phyloP scores from a whole-genome alignment of 2,888 invertebrate species.

The Nephrotoma appendiculata region DNA sequence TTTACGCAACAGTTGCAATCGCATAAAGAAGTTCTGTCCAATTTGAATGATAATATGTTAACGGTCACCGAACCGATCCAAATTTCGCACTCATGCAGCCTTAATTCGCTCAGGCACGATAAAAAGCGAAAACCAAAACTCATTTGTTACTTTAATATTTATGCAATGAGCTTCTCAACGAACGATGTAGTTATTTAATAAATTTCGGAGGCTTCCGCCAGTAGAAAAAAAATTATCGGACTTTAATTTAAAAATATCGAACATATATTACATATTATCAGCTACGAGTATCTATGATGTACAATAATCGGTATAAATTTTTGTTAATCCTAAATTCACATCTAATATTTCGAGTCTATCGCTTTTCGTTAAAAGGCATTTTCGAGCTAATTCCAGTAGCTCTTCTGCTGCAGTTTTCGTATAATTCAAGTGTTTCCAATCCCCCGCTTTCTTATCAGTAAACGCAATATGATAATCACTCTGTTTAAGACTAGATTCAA shows the following conservation, averaged over 20 bases:
- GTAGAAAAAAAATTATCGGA: background rate
- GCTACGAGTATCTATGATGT: background rate
- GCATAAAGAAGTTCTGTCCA: background rate
- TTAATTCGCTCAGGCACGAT: background rate
- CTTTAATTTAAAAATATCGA: background rate
- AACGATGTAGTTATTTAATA: background rate
- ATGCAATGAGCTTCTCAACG: background rate
- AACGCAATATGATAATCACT: background rate
- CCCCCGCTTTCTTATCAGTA: background rate
- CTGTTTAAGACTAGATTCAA: background rate
- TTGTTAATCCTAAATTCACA: background rate
- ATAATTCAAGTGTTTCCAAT: background rate
- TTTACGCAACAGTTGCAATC: background rate
- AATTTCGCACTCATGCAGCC: background rate
- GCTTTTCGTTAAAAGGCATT: background rate
- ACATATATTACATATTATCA: background rate
- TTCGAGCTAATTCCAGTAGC: background rate
- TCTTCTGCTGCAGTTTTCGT: background rate
- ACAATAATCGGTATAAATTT: background rate
- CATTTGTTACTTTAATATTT: background rate
- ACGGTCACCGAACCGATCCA: background rate
- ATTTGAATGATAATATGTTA: background rate
- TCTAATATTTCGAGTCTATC: background rate
- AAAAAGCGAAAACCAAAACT: background rate
- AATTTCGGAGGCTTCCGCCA: background rate